Percentiles rank a stretch among this genome's conserved stretches.
Evolutionary conservation across 2,797 vertebrate species (phyloP).

Genomic region (Cetoscarus ocellatus): DNA sequence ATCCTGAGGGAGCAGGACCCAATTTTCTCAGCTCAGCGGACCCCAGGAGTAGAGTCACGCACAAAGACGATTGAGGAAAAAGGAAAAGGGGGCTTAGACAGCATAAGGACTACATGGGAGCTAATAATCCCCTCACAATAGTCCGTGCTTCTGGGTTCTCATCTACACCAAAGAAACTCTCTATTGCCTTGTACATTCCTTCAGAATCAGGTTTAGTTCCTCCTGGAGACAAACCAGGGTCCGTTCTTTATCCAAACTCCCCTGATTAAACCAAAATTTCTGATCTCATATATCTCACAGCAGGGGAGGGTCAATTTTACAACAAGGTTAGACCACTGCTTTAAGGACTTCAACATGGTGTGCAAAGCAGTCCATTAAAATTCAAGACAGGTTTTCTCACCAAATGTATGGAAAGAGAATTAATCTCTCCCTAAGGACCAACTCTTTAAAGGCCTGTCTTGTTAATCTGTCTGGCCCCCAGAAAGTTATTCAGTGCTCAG

Average conservation of each 20-base stretch:
- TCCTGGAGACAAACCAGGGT: slow-evolving; percentile 78
- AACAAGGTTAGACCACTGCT: slow-evolving; percentile 28
- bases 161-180: slow-evolving; percentile 71
- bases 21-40: slow-evolving; percentile 62
- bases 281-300: slow-evolving; percentile 59
- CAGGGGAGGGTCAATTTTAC: slow-evolving; percentile 52
- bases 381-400: slow-evolving; percentile 26
- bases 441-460: slow-evolving; percentile 25
- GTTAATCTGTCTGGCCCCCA: slow-evolving; percentile 42
- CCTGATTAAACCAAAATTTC: slow-evolving; percentile 63
- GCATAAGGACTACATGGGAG: slow-evolving; percentile 69
- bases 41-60: slow-evolving; percentile 60
- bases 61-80: slow-evolving; percentile 65
- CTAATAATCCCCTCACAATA: slow-evolving; percentile 80
- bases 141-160: slow-evolving; percentile 63
- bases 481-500: slow-evolving; percentile 32
- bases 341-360: slow-evolving; percentile 29
- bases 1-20: slow-evolving; percentile 52
- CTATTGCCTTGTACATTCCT: slow-evolving; percentile 76
- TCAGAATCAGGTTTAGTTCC: slow-evolving; percentile 75
- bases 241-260: slow-evolving; percentile 65
- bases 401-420: slow-evolving; percentile 25
- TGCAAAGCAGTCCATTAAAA: slow-evolving; percentile 41
- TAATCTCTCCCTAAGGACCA: slow-evolving; percentile 25
- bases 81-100: slow-evolving; percentile 45